Percentiles rank a stretch among this genome's conserved stretches.
Conservation (phyloP, 2,888 invertebrate species). For the Trichopoda pennipes region DNA sequence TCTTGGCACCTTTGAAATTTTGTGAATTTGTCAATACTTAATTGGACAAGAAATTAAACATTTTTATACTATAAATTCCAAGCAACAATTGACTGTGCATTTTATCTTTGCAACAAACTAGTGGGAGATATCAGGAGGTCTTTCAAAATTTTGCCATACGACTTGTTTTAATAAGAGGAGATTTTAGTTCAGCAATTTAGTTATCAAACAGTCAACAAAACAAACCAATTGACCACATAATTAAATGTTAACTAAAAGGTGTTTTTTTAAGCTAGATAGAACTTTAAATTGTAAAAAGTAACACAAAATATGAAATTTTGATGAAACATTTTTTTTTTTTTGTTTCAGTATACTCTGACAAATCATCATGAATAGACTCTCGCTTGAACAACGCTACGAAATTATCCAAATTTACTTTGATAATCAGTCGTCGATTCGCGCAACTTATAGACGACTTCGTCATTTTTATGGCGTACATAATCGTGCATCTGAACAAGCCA, state of each 20-base stretch:
- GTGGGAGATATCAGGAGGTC: conserved; percentile 45
- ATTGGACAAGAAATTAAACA: conserved; percentile 76
- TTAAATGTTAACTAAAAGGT: background rate
- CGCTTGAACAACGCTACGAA: no score
- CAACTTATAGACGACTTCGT: no score
- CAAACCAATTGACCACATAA: conserved; percentile 37
- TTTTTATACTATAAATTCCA: conserved; percentile 8
- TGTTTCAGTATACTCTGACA: no score
- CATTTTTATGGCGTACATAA: no score
- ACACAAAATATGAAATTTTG: no score
- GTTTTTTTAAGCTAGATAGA: no score
- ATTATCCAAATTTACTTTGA: no score
- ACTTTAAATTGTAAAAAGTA: no score
- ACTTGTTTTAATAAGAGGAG: background rate
- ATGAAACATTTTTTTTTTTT: no score
- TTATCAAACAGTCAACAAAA: conserved; percentile 11
- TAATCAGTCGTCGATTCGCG: no score
- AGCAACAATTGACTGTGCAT: background rate
- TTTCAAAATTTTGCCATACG: conserved; percentile 26
- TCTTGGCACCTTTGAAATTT: conserved; percentile 83
- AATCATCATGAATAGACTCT: no score
- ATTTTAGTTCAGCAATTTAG: background rate
- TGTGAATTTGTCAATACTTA: conserved; percentile 81
- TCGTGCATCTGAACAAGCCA: no score
- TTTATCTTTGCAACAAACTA: conserved; percentile 46